Evolutionary conservation across 2,888 invertebrate genomes (phyloP).

Genomic region (Trachelus stipa): DNA sequence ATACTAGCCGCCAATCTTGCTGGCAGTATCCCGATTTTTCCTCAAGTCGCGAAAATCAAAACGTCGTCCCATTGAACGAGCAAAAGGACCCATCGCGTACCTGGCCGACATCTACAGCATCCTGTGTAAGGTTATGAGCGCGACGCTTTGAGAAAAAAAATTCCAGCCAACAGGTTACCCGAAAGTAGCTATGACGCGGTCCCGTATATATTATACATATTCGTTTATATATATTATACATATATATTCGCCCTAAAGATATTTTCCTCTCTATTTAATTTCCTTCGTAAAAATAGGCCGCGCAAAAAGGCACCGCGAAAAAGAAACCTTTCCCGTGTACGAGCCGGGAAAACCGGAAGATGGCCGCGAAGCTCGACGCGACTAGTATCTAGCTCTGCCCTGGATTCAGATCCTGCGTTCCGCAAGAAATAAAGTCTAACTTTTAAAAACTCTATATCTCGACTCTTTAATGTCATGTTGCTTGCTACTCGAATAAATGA

Average conservation of each 20-base stretch:
- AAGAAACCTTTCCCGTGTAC: neutral
- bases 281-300: neutral
- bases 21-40: neutral
- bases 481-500: neutral
- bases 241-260: neutral
- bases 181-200: neutral
- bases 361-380: neutral
- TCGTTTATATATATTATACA: too few species aligned
- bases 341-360: neutral
- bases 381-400: neutral
- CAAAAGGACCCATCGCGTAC: neutral
- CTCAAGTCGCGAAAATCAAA: neutral
- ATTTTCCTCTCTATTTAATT: neutral
- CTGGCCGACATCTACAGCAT: neutral
- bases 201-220: neutral
- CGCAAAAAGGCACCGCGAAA: neutral
- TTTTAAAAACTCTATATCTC: neutral
- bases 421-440: neutral
- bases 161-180: neutral
- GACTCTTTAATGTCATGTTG: neutral
- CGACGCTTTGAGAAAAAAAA: neutral
- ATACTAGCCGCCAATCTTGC: constrained; percentile 16
- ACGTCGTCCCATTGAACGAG: neutral
- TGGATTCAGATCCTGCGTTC: neutral
- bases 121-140: neutral